These are phyloP conservation scores for Rhamnusium bicolor DNA, from an alignment of 2,888 invertebrate species.

Conservation along the genomic window DNA sequence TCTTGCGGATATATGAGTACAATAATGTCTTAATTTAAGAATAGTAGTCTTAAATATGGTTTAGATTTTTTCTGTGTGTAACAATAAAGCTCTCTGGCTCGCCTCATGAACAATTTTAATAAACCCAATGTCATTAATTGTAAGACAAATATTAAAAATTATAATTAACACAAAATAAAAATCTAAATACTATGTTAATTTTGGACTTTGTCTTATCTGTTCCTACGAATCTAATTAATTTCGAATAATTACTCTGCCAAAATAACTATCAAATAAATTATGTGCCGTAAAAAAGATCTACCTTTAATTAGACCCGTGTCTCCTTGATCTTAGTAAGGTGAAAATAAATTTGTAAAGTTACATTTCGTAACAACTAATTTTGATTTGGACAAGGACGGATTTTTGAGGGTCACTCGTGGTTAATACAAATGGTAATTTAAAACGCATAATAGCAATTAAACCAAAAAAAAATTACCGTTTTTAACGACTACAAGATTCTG, in stretches of 20 bases:
- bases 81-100: too few species aligned
- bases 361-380: slow-evolving; percentile 11
- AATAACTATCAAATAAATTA: neutral
- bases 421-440: neutral
- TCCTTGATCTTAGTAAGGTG: slow-evolving; percentile 13
- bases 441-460: neutral
- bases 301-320: slow-evolving; percentile 4
- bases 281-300: neutral
- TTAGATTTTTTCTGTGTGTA: too few species aligned
- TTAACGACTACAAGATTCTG: neutral
- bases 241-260: neutral
- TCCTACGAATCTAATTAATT: neutral
- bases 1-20: too few species aligned
- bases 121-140: too few species aligned
- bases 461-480: neutral
- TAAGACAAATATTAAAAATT: too few species aligned
- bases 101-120: too few species aligned
- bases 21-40: too few species aligned
- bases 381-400: slow-evolving; percentile 9
- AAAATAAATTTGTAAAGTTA: slow-evolving; percentile 6
- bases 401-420: slow-evolving; percentile 2
- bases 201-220: neutral
- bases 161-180: neutral
- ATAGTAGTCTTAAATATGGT: too few species aligned
- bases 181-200: neutral